Evolutionary conservation across 30 jellyfish, hydroid and myxozoan species (phyloP).

Genomic region (Morbakka virulenta): DNA sequence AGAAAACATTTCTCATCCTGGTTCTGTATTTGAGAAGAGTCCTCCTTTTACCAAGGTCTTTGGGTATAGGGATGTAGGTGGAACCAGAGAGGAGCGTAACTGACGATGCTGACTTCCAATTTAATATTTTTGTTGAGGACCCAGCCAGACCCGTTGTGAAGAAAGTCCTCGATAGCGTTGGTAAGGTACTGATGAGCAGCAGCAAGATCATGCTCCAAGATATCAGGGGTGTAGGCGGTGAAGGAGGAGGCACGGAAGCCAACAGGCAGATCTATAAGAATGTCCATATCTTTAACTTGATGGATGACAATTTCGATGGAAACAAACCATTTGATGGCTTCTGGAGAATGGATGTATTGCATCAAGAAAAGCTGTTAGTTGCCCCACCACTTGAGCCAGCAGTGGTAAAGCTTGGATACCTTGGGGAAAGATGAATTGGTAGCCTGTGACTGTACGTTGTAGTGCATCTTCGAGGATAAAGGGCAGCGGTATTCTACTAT

Average conservation of each 20-base stretch:
- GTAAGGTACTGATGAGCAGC: not conserved
- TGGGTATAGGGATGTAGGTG: slow-evolving; percentile 30
- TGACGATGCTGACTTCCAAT: not conserved
- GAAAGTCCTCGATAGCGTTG: not conserved
- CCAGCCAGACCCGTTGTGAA: not conserved
- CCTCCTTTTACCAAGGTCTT: not conserved
- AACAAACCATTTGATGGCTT: not conserved
- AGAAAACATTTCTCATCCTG: not conserved
- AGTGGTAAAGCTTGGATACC: not conserved
- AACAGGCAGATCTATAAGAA: not conserved
- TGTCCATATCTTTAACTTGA: not conserved
- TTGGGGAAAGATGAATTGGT: not conserved
- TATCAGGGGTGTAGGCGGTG: not conserved
- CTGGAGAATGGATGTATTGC: not conserved
- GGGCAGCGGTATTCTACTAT: not conserved
- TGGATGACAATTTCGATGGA: not conserved
- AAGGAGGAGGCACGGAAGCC: not conserved
- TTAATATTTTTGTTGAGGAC: not conserved
- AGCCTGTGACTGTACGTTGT: not conserved
- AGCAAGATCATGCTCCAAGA: too few species aligned
- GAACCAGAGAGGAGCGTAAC: slow-evolving; percentile 36
- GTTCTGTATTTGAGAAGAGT: not conserved
- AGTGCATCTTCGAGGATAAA: not conserved
- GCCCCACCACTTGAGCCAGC: not conserved
- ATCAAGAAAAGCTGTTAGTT: not conserved